Percentiles rank a stretch among this genome's conserved stretches.
Conservation (phyloP, 30 jellyfish, hydroid and myxozoan genomes). For the Cassiopea xamachana region DNA sequence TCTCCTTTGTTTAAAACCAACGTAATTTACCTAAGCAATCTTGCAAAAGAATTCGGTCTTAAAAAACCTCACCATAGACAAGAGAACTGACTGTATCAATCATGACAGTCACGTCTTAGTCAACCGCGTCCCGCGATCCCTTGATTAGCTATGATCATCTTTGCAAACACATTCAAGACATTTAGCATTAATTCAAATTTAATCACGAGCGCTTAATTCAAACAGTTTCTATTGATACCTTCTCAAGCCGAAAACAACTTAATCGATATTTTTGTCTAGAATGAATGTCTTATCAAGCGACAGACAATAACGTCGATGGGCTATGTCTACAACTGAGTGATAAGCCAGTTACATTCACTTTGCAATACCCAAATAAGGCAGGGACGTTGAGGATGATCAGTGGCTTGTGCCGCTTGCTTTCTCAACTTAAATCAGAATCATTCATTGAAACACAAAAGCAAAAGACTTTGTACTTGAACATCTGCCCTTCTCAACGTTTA, state of each 20-base stretch:
- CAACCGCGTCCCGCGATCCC: constrained; percentile 57
- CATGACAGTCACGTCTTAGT: constrained; percentile 28
- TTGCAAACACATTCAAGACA: constrained; percentile 40
- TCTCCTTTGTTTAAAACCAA: constrained; percentile 46
- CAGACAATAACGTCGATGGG: constrained; percentile 34
- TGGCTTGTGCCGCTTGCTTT: constrained; percentile 62
- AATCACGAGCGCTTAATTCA: constrained; percentile 53
- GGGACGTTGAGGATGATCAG: constrained; percentile 32
- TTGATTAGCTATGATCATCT: constrained; percentile 50
- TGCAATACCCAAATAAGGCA: constrained; percentile 55
- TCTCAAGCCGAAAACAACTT: constrained; percentile 85
- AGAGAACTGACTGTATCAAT: constrained; percentile 38
- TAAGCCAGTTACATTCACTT: constrained; percentile 41
- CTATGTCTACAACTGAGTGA: constrained; percentile 49
- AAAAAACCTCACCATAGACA: constrained; percentile 57
- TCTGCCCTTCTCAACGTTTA: constrained; percentile 63
- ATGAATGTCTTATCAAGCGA: constrained; percentile 18
- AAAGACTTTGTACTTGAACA: constrained; percentile 22
- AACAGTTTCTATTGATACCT: constrained; percentile 45
- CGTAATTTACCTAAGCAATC: constrained; percentile 40
- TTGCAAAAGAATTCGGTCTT: constrained; percentile 39
- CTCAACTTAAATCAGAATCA: constrained; percentile 45
- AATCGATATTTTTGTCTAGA: constrained; percentile 69
- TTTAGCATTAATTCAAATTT: constrained; percentile 70
- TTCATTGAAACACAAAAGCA: constrained; percentile 35